Conservation (phyloP, 53 echinoderm and acorn worm genomes). For the Patiria pectinifera region DNA sequence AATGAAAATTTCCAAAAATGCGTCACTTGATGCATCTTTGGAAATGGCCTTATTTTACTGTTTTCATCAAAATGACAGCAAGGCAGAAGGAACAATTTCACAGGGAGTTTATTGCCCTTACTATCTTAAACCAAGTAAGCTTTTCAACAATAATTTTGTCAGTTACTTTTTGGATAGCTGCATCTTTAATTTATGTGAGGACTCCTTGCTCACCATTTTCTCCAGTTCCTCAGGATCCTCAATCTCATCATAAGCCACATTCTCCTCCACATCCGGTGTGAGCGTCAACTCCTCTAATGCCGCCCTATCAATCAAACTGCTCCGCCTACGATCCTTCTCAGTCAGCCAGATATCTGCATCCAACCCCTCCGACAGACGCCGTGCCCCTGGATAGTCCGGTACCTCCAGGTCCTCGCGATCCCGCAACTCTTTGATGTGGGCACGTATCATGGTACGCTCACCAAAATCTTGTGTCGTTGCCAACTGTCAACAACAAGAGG, state of each 20-base stretch:
- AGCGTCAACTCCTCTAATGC: slow-evolving; percentile 28
- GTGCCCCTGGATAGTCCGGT: slow-evolving; percentile 29
- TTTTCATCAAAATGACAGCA: too few species aligned
- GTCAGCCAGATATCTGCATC: slow-evolving; percentile 45
- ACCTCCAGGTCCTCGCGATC: slow-evolving; percentile 32
- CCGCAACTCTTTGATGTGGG: slow-evolving; percentile 36
- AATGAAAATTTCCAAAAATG: too few species aligned
- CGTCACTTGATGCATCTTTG: too few species aligned
- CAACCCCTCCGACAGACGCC: slow-evolving; percentile 50
- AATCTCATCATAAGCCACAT: slow-evolving; percentile 55
- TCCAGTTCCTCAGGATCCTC: slow-evolving; percentile 55
- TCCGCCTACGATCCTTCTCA: slow-evolving; percentile 47
- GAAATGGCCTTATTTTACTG: too few species aligned
- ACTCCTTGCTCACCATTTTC: slow-evolving; percentile 37
- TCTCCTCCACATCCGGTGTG: slow-evolving; percentile 2
- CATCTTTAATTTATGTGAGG: too few species aligned
- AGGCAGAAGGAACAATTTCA: too few species aligned
- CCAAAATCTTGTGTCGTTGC: slow-evolving; percentile 38
- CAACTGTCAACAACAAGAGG: not conserved
- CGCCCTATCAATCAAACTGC: slow-evolving; percentile 24
- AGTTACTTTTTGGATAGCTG: too few species aligned
- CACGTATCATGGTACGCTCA: slow-evolving; percentile 64
- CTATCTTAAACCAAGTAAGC: too few species aligned
- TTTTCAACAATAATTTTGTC: too few species aligned
- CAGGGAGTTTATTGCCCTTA: too few species aligned